phyloP scores from a whole-genome alignment of 2,888 invertebrate species.

The Apotomis turbidana region DNA sequence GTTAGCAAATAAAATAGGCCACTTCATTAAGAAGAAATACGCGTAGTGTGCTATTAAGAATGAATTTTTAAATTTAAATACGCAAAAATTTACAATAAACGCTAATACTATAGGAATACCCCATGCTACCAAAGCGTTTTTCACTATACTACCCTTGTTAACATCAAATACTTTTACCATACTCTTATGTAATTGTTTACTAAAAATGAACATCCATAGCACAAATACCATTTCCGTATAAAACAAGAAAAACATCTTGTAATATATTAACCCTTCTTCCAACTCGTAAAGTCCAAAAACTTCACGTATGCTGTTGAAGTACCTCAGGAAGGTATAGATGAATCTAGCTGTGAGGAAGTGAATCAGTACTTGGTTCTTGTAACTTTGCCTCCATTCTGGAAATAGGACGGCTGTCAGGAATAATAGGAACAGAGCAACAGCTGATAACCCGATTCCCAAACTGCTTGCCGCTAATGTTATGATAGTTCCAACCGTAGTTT shows the following conservation, averaged over 20 bases:
- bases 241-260: conserved; percentile 52
- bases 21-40: conserved; percentile 62
- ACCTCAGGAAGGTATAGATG: conserved; percentile 61
- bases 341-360: conserved; percentile 72
- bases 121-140: conserved; percentile 63
- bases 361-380: conserved; percentile 71
- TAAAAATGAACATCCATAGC: conserved; percentile 73
- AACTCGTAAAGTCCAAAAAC: conserved; percentile 47
- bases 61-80: conserved; percentile 43
- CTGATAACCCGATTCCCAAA: conserved; percentile 61
- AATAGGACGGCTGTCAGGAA: conserved; percentile 65
- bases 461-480: conserved; percentile 58
- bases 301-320: conserved; percentile 55
- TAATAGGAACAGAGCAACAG: conserved; percentile 59
- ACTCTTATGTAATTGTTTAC: conserved; percentile 65
- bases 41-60: conserved; percentile 49
- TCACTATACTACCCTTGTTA: conserved; percentile 53
- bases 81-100: conserved; percentile 45
- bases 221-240: conserved; percentile 67
- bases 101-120: conserved; percentile 54
- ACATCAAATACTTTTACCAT: conserved; percentile 66
- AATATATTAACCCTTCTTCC: conserved; percentile 44
- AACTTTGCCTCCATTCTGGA: conserved; percentile 67
- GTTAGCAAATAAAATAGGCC: conserved; percentile 67
- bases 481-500: conserved; percentile 46